Base-by-base conservation (phyloP, 2,797 vertebrate genomes). In the Emydoidea blandingii region DNA sequence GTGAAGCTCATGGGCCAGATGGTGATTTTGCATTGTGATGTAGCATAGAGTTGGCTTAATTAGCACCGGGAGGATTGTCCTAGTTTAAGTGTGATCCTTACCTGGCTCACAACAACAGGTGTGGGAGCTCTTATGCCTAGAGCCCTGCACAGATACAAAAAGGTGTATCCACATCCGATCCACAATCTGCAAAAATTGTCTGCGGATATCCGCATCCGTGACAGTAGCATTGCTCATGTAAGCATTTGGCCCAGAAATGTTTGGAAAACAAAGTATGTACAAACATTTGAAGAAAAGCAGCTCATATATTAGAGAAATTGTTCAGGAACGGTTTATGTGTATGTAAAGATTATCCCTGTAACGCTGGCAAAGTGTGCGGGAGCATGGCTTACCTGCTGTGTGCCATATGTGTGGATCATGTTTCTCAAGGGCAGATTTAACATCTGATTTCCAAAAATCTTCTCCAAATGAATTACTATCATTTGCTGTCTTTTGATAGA, bases 401-500 rank as follows among this genome's bases (percentile, higher is more conserved):
- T 74, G 34, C 0, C 0, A 2, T 57, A 53, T 1, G n/a, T 83
- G 53, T 41, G 34, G 59, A 83, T 52, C 25, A 80, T 21, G 18
- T 84, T 93, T 96, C 62, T 65, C 31, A 87, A 89, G 54, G 79
- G 15, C 31, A 88, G 54, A 37, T 56, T 18, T 44, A 84, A 59
- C 78, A 81, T 88, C 50, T 90, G 72, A 79, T 79, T 89, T 94
- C 79, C 65, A 89, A 93, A 92, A 89, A 88, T 87, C 12, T 62
- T 90, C 53, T 21, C 72, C 85, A n/a, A 18, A 57, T 65, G 93
- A 68, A 88, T 80, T 83, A 79, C 27, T 50, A 12, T 68, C 78
- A 93, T 93, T 97, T 95, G 88, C 29, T 78, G 6, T 85, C 29
- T 84, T 94, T 89, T 83, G 83, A 89, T 79, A 91, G 23, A 49